phyloP scores from a whole-genome alignment of 1,140 invertebrate genomes.

The Drosophila parvula region DNA sequence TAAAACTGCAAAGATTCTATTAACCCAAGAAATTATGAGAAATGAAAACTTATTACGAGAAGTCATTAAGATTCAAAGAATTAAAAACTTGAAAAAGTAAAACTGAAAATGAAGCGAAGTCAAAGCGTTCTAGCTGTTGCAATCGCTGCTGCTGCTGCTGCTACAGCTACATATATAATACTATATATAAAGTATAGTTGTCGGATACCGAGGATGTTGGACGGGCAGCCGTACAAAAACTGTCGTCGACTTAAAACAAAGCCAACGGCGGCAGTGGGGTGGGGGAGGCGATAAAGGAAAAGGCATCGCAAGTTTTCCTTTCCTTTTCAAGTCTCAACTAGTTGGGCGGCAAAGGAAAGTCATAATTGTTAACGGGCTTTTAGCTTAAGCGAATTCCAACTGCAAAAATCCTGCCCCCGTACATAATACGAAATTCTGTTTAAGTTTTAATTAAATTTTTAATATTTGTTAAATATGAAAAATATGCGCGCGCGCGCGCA shows the following conservation, averaged over 20 bases:
- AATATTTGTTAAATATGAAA: conserved; percentile 38
- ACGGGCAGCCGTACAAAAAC: conserved; percentile 63
- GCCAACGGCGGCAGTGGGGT: conserved; percentile 12
- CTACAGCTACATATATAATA: conserved; percentile 3
- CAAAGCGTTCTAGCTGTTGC: conserved; percentile 37
- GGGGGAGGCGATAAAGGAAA: conserved; percentile 11
- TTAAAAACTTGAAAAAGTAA: conserved; percentile 82
- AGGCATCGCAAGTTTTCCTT: conserved; percentile 43
- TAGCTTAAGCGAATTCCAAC: conserved; percentile 57
- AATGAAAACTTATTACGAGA: conserved; percentile 84
- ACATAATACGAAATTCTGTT: conserved; percentile 39
- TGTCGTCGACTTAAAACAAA: conserved; percentile 66
- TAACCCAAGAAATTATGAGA: conserved; percentile 83
- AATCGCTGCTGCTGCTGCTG: conserved; percentile 8
- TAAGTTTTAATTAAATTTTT: conserved; percentile 72
- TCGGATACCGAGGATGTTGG: conserved; percentile 17
- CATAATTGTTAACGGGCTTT: conserved; percentile 76
- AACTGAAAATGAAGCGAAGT: conserved; percentile 67
- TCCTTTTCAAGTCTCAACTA: conserved; percentile 64
- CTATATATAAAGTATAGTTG: conserved; percentile 12
- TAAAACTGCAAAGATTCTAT: conserved; percentile 78
- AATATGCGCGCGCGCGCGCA: conserved; percentile 4
- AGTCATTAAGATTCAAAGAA: conserved; percentile 83
- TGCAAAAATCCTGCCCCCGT: conserved; percentile 39
- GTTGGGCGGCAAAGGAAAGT: conserved; percentile 67